These are phyloP conservation scores for Coptodon rendalli DNA, from an alignment of 2,113 vertebrate species.

Conservation along the genomic window DNA sequence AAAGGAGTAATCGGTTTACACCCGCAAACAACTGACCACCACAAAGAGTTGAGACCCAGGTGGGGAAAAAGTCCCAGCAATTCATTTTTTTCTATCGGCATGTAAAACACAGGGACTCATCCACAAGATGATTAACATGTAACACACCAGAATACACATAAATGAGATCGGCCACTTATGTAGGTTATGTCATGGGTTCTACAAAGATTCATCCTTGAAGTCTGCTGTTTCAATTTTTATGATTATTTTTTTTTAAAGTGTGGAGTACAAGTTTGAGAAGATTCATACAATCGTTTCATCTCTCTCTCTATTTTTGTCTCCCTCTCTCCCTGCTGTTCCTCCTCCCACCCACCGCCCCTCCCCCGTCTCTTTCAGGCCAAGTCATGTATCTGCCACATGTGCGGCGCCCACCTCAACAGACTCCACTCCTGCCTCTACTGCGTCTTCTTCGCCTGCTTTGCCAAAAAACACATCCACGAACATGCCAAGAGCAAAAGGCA, in stretches of 20 bases:
- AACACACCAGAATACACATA: not conserved
- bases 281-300: not conserved
- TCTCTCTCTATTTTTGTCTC: not conserved
- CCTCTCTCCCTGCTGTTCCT: slow-evolving; percentile 37
- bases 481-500: slow-evolving; percentile 97
- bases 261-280: not conserved
- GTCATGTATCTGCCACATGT: slow-evolving; percentile 75
- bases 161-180: not conserved
- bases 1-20: not conserved
- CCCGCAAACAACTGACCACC: rapidly evolving
- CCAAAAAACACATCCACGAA: slow-evolving; percentile 98
- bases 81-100: not conserved
- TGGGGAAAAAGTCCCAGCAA: not conserved
- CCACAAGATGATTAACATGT: not conserved
- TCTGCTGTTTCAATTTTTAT: not conserved
- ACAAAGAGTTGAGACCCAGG: not conserved
- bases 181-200: not conserved
- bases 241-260: not conserved
- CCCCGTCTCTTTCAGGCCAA: slow-evolving; percentile 89
- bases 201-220: not conserved
- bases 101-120: not conserved
- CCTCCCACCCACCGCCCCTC: slow-evolving; percentile 90
- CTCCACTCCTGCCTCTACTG: slow-evolving; percentile 99
- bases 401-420: slow-evolving; percentile 83
- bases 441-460: slow-evolving; percentile 98